Percentiles rank a stretch among this genome's conserved stretches.
Evolutionary conservation across 2,888 invertebrate genomes (phyloP).

Genomic region (Leptinotarsa juncta): DNA sequence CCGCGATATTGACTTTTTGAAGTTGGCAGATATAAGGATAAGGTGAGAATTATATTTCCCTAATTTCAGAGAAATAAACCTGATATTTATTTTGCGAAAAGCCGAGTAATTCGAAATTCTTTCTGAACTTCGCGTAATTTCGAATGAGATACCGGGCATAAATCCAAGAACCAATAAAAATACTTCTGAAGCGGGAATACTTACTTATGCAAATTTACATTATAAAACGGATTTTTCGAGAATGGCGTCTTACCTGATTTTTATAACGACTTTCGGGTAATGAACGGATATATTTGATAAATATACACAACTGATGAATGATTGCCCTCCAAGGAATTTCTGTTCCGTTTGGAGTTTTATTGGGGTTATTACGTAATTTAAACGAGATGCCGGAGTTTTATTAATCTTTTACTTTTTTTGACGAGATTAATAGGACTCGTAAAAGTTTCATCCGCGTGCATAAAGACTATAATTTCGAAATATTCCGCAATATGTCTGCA

Average conservation of each 20-base stretch:
- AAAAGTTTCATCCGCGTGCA: background rate
- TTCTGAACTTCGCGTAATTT: background rate
- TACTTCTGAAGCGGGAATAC: background rate
- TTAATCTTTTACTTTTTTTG: background rate
- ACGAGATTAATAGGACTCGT: background rate
- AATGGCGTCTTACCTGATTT: background rate
- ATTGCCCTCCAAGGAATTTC: background rate
- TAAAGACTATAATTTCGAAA: background rate
- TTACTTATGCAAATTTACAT: background rate
- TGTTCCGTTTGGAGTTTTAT: background rate
- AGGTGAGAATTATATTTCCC: background rate
- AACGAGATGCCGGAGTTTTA: background rate
- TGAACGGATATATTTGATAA: slow-evolving; percentile 6
- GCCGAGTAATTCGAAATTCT: background rate
- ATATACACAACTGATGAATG: slow-evolving; percentile 5
- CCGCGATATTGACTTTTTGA: background rate
- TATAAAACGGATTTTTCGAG: background rate
- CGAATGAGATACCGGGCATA: background rate
- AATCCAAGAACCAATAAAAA: slow-evolving; percentile 2
- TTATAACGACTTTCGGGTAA: background rate
- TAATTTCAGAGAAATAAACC: background rate
- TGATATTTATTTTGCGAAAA: background rate
- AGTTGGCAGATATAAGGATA: background rate
- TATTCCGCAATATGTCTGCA: background rate
- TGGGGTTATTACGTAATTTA: slow-evolving; percentile 1